phyloP scores from a whole-genome alignment of 2,113 vertebrate genomes.

The Collichthys lucidus region DNA sequence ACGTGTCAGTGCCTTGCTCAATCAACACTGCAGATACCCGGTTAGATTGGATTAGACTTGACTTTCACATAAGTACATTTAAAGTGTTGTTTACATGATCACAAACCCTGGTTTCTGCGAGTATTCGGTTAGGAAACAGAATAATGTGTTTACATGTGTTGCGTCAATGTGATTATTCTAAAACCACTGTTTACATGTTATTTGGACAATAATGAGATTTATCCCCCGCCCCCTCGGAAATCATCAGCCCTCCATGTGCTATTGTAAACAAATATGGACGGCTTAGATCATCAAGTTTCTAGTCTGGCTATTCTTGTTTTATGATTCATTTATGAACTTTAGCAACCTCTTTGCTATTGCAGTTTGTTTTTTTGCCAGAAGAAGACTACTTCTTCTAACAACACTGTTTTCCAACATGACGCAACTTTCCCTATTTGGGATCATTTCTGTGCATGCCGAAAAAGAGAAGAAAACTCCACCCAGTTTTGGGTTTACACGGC shows the following conservation, averaged over 20 bases:
- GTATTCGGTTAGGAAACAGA: constrained; percentile 1
- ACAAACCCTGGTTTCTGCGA: constrained; percentile 18
- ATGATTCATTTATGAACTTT: constrained; percentile 28
- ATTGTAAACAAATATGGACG: constrained; percentile 27
- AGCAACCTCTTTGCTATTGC: constrained; percentile 30
- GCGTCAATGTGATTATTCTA: constrained; percentile 11
- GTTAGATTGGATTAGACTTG: not conserved
- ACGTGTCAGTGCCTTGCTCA: not conserved
- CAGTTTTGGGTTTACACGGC: not conserved
- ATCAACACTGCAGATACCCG: not conserved
- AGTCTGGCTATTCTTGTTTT: constrained; percentile 9
- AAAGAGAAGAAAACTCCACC: not conserved
- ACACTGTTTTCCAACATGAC: constrained; percentile 14
- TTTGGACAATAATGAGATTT: constrained; percentile 33
- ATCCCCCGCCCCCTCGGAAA: not conserved
- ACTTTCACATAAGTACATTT: constrained; percentile 12
- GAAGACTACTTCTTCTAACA: constrained; percentile 7
- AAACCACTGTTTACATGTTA: constrained; percentile 26
- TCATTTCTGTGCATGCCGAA: constrained; percentile 9
- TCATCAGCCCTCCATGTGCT: not conserved
- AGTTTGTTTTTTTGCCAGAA: constrained; percentile 32
- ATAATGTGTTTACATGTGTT: constrained; percentile 41
- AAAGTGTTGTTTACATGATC: constrained; percentile 15
- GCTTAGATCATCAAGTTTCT: constrained; percentile 9
- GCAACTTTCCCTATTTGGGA: constrained; percentile 6